phyloP scores from a whole-genome alignment of 2,797 vertebrate species.

The Rhinella marina region DNA sequence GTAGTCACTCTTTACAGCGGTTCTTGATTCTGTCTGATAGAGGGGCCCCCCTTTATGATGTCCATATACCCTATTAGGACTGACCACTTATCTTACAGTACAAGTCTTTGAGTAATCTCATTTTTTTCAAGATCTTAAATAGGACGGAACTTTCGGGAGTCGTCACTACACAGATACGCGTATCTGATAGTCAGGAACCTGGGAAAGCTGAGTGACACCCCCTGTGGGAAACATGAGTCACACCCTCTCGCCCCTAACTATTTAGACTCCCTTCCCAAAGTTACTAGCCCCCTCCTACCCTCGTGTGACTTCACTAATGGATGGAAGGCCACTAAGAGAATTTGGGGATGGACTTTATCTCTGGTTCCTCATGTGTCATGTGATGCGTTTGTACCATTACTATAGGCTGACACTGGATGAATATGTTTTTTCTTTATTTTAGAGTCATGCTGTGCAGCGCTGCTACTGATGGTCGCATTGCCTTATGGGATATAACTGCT shows the following conservation, averaged over 20 bases:
- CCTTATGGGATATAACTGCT: constrained; percentile 86
- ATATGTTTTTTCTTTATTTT: constrained; percentile 42
- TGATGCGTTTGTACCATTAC: background rate
- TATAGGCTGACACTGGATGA: background rate
- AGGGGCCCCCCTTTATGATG: background rate
- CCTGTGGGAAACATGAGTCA: no score
- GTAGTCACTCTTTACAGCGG: background rate
- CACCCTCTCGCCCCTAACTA: no score
- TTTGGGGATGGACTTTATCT: background rate
- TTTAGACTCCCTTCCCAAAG: background rate
- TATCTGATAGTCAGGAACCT: no score
- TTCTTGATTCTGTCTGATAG: background rate
- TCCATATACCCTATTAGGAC: no score
- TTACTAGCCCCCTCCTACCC: background rate
- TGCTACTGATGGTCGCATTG: constrained; percentile 88
- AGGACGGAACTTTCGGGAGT: no score
- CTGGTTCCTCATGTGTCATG: background rate
- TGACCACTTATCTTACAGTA: no score
- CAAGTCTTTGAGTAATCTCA: no score
- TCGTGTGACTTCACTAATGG: no score
- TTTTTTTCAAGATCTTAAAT: no score
- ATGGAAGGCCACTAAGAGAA: background rate
- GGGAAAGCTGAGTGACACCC: no score
- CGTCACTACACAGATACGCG: no score
- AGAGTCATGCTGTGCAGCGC: constrained; percentile 84